phyloP scores from a whole-genome alignment of 2,888 invertebrate species.

The Rhagium mordax region DNA sequence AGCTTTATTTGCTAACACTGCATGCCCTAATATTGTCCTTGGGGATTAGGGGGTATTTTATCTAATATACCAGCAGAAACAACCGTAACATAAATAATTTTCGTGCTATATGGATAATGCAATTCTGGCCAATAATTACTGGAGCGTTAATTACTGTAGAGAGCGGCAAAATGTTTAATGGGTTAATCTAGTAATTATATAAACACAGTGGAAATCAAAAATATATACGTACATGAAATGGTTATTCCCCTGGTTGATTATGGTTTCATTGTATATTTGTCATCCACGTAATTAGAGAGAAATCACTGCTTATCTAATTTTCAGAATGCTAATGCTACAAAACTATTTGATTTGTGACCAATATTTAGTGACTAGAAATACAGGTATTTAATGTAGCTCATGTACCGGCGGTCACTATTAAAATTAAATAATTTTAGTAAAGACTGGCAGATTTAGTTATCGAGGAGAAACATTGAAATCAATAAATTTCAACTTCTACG shows the following conservation, averaged over 20 bases:
- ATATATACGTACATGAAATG: slow-evolving; percentile 26
- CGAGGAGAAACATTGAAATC: too few relatives aligned
- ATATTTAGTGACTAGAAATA: not conserved
- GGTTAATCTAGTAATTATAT: slow-evolving; percentile 32
- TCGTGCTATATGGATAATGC: slow-evolving; percentile 29
- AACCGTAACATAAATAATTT: slow-evolving; percentile 56
- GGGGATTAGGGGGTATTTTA: slow-evolving; percentile 62
- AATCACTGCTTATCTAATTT: slow-evolving; percentile 22
- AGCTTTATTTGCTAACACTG: slow-evolving; percentile 64
- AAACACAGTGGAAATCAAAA: slow-evolving; percentile 34
- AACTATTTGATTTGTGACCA: not conserved
- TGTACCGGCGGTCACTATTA: too few relatives aligned
- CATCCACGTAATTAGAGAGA: slow-evolving; percentile 30
- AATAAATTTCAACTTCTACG: too few relatives aligned
- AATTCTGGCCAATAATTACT: slow-evolving; percentile 24
- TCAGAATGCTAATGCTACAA: slow-evolving; percentile 1
- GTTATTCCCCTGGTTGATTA: slow-evolving; percentile 12
- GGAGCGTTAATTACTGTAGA: slow-evolving; percentile 25
- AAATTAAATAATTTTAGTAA: too few relatives aligned
- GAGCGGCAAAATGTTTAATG: slow-evolving; percentile 27
- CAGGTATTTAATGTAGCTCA: too few relatives aligned
- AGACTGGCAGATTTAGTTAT: too few relatives aligned
- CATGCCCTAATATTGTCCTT: slow-evolving; percentile 66
- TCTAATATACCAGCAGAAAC: slow-evolving; percentile 63
- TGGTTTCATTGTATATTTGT: slow-evolving; percentile 16